phyloP scores from a whole-genome alignment of 2,888 invertebrate species.

The Apoda limacodes region DNA sequence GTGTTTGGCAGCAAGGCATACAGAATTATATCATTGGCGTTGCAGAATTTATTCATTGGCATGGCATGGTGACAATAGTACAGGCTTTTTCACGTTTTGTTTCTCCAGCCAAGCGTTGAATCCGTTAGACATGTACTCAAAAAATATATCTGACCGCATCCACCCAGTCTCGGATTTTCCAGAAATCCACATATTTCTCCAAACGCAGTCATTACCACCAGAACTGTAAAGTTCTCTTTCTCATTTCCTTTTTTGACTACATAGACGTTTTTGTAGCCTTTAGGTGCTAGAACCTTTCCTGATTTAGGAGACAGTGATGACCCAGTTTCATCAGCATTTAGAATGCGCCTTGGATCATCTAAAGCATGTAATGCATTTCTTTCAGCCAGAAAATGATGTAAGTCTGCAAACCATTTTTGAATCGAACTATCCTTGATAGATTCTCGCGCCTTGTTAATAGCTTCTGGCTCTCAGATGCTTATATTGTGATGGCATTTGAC shows the following conservation, averaged over 20 bases:
- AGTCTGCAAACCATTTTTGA: conserved; percentile 10
- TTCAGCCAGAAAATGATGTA: conserved; percentile 6
- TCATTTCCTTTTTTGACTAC: conserved; percentile 20
- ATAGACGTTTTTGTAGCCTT: conserved; percentile 22
- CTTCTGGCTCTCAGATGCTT: too few relatives aligned
- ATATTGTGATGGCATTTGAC: too few relatives aligned
- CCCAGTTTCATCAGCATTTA: conserved; percentile 22
- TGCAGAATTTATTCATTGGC: too few relatives aligned
- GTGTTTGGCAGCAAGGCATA: conserved; percentile 16
- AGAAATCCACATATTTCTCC: conserved; percentile 14
- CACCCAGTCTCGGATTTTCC: conserved; percentile 14
- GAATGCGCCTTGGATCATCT: conserved; percentile 9
- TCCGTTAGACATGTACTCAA: conserved; percentile 6
- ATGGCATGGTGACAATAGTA: conserved; percentile 22
- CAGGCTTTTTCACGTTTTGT: conserved; percentile 19
- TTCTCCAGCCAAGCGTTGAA: conserved; percentile 8
- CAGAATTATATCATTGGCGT: conserved; percentile 17
- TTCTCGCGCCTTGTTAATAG: conserved; percentile 24
- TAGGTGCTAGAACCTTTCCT: conserved; percentile 26
- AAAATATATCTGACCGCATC: conserved; percentile 10
- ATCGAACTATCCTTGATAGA: conserved; percentile 12
- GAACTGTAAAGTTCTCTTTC: conserved; percentile 23
- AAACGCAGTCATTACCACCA: conserved; percentile 20
- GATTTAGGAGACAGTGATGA: conserved; percentile 24
- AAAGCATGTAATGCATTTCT: conserved; percentile 8